Percentiles rank a stretch among this genome's conserved stretches.
phyloP scores from a whole-genome alignment of 92 coral and sea anemone genomes.

The Scolanthus callimorphus region DNA sequence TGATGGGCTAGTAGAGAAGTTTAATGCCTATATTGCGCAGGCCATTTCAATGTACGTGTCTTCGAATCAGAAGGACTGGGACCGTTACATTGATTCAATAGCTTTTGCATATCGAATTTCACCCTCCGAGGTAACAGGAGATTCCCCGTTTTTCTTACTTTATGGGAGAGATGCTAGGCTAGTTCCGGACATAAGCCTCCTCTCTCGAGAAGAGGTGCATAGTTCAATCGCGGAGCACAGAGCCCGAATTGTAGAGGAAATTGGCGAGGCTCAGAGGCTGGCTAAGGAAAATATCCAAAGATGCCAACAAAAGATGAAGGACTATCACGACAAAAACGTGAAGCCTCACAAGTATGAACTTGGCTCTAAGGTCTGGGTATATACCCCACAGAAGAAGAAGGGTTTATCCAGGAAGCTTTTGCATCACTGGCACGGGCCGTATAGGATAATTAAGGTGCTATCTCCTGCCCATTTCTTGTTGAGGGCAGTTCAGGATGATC shows the following conservation, averaged over 20 bases:
- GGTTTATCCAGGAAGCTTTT: slow-evolving; percentile 18
- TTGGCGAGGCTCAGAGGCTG: slow-evolving; percentile 17
- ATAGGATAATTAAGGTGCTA: slow-evolving; percentile 12
- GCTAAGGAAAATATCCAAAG: slow-evolving; percentile 17
- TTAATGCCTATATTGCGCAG: not conserved
- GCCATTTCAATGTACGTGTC: slow-evolving; percentile 14
- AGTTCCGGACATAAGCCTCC: slow-evolving; percentile 1
- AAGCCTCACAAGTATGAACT: not conserved
- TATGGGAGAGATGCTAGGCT: slow-evolving; percentile 26
- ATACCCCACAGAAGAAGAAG: slow-evolving; percentile 18
- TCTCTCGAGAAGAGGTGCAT: not conserved
- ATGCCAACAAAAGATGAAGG: too few species aligned
- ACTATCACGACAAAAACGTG: slow-evolving; percentile 6
- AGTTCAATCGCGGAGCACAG: not conserved
- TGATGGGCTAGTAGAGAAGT: too few species aligned
- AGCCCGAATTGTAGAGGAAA: too few species aligned
- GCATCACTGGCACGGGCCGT: slow-evolving; percentile 43
- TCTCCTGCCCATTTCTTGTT: slow-evolving; percentile 21
- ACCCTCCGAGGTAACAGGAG: slow-evolving; percentile 23
- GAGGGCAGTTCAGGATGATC: not conserved
- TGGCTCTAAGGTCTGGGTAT: slow-evolving; percentile 24
- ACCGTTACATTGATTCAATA: not conserved
- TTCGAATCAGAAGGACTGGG: slow-evolving; percentile 1
- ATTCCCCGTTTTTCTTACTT: slow-evolving; percentile 23
- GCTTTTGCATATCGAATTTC: slow-evolving; percentile 31